phyloP scores from a whole-genome alignment of 1,140 invertebrate species.

The Pseudoatta argentina region DNA sequence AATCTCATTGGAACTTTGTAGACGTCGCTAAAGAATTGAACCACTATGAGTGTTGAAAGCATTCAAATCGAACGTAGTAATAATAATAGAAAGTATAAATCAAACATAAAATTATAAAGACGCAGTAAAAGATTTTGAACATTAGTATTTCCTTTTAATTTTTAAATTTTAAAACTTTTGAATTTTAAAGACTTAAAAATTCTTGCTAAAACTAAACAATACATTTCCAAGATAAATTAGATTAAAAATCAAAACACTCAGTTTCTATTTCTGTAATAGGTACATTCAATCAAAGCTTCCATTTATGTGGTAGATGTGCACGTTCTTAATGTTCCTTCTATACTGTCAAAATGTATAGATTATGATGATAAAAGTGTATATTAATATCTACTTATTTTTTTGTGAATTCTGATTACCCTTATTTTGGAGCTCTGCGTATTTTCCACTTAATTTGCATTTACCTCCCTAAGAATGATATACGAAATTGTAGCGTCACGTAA shows the following conservation, averaged over 20 bases:
- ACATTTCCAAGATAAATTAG: not conserved
- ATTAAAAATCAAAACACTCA: not conserved
- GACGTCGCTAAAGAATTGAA: no score
- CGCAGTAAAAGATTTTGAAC: not conserved
- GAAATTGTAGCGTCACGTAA: slow-evolving; percentile 70
- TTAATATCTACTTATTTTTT: not conserved
- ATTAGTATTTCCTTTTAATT: not conserved
- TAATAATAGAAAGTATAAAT: no score
- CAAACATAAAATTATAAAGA: not conserved
- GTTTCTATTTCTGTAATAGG: not conserved
- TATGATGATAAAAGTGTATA: not conserved
- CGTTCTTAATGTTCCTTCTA: not conserved
- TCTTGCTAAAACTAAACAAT: not conserved
- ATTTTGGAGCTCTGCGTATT: not conserved
- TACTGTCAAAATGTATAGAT: not conserved
- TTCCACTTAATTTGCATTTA: not conserved
- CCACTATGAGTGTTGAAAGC: no score
- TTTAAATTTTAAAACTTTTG: not conserved
- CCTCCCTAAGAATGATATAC: slow-evolving; percentile 48
- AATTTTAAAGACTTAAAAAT: not conserved
- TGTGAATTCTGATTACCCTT: slow-evolving; percentile 44
- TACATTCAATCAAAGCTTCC: no score
- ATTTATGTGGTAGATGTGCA: no score
- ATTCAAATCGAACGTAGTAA: no score
- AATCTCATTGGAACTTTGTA: no score